phyloP scores from a whole-genome alignment of 2,113 vertebrate genomes.

The Microcebus ravelobensis region DNA sequence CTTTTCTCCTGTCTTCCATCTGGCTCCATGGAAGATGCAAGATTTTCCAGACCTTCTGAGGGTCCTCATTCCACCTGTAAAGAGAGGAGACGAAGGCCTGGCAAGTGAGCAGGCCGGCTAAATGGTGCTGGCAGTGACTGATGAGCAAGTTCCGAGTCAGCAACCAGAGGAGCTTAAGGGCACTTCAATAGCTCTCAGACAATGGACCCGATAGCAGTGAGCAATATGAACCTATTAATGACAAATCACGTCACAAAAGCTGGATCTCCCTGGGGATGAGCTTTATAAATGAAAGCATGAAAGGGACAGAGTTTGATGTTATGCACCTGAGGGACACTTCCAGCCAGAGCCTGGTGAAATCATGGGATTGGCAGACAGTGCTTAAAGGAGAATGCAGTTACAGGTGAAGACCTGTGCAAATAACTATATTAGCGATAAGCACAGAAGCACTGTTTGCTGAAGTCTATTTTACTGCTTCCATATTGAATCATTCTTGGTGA shows the following conservation, averaged over 20 bases:
- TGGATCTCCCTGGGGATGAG: background rate
- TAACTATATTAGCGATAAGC: background rate
- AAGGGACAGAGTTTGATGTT: slow-evolving; percentile 34
- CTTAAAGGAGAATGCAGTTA: background rate
- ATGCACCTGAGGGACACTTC: background rate
- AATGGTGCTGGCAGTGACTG: background rate
- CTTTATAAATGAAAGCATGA: slow-evolving; percentile 51
- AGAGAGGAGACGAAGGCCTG: background rate
- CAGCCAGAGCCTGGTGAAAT: background rate
- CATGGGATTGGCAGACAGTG: background rate
- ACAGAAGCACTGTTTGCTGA: background rate
- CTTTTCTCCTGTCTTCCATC: background rate
- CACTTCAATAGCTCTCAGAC: background rate
- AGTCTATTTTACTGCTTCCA: background rate
- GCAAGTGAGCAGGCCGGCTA: background rate
- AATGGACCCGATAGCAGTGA: background rate
- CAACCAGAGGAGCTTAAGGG: background rate
- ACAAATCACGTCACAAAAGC: slow-evolving; percentile 32
- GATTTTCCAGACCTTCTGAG: background rate
- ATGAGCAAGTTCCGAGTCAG: slow-evolving; percentile 15
- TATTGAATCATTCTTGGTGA: background rate
- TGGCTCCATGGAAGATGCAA: background rate
- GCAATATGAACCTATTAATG: background rate
- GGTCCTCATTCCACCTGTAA: background rate
- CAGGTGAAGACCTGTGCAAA: background rate